Base-by-base conservation (phyloP, 2,797 vertebrate genomes). In the Babyrousa celebensis region DNA sequence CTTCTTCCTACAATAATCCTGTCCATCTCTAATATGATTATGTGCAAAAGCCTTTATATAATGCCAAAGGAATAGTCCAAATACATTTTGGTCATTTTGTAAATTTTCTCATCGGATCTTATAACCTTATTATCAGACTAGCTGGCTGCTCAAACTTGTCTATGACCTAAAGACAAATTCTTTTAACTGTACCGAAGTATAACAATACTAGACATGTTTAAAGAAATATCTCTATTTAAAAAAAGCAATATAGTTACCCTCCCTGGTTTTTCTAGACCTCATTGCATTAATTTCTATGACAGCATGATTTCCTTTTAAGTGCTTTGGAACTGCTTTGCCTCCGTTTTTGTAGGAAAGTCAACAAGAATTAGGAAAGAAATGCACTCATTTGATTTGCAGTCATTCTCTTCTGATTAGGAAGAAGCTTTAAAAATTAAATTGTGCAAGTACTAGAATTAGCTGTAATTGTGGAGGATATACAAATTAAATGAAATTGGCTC, bases 111-210 rank as follows among this genome's bases (percentile, higher is more conserved):
- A 43, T 62, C n/a, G 91, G 20, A 83, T 87, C 56, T 75, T 95
- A 94, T 3, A 96, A 70, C n/a, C 11, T 75, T 80, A 95, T 83
- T 79, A 92, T 94, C 23, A 77, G 12, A 23, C 63, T 95, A 97
- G 82, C 54, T 93, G 43, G 68, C 25, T 95, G 75, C 63, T 97
- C 79, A 96, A 96, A 97, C 79, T 91, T 96, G 77, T 32, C 56
- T 54, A 84, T 71, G 54, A 90, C 40, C 84, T 92, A 70, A 92
- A 85, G 67, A 91, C 77, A 93, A 88, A 84, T 92, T 92, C 32
- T 90, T 97, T 85, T 86, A 96, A 92, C 32, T 60, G 12, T 72
- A 85, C 70, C 18, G 89, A 93, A 93, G 29, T 70, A 83, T 80
- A 92, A 94, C 3, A 94, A 25, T 86, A 80, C 20, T 27, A 48